Percentiles rank a stretch among this genome's conserved stretches.
Evolutionary conservation across 2,113 vertebrate species (phyloP).

Genomic region (Sigmodon hispidus): DNA sequence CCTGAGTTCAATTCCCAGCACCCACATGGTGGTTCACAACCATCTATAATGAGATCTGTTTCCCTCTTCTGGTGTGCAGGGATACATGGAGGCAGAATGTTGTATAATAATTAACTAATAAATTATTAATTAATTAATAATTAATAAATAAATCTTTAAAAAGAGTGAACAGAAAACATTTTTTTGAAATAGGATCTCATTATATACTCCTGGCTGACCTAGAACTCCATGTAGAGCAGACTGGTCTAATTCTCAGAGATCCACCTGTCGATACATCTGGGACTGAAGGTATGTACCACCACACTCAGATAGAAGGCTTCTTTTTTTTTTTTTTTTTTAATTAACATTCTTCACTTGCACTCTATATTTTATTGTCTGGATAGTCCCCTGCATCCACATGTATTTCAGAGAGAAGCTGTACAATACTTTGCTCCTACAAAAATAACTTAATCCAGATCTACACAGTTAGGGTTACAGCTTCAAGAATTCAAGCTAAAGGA

Average conservation of each 20-base stretch:
- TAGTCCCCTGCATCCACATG: neutral
- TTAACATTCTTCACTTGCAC: neutral
- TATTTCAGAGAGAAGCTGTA: neutral
- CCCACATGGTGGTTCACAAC: too few species aligned
- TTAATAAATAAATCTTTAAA: slow-evolving; percentile 11
- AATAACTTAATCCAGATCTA: neutral
- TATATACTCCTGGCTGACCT: neutral
- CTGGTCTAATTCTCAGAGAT: neutral
- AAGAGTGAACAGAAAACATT: neutral
- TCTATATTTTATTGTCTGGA: neutral
- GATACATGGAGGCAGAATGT: too few species aligned
- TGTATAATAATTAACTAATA: too few species aligned
- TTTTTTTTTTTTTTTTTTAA: neutral
- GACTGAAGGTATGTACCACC: too few species aligned
- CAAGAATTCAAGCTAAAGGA: neutral
- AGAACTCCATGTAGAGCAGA: neutral
- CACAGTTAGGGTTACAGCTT: neutral
- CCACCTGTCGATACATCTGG: neutral
- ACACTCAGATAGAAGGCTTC: neutral
- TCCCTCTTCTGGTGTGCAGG: too few species aligned
- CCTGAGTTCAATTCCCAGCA: too few species aligned
- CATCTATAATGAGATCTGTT: too few species aligned
- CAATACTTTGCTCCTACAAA: neutral
- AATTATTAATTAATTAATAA: too few species aligned
- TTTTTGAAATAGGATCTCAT: neutral